Evolutionary conservation across 2,888 invertebrate species (phyloP).

Genomic region (Lepas anatifera): DNA sequence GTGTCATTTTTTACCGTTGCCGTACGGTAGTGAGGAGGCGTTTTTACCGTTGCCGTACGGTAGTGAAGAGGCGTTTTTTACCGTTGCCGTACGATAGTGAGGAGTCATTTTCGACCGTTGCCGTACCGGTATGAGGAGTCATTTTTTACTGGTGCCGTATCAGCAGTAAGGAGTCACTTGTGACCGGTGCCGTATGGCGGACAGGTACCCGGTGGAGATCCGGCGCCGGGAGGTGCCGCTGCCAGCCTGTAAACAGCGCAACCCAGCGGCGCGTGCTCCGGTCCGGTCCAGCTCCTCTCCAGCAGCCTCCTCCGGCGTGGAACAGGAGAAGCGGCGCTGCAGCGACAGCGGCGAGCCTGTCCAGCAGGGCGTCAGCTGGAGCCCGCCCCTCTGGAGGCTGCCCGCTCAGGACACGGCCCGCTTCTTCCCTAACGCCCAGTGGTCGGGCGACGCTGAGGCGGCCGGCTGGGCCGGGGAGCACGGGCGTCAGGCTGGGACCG

Average conservation of each 20-base stretch:
- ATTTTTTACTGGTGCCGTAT: too few species aligned
- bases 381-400: conserved; percentile 57
- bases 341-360: background rate
- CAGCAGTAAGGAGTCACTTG: too few species aligned
- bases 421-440: conserved; percentile 10
- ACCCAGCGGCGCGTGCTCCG: background rate
- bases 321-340: background rate
- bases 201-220: background rate
- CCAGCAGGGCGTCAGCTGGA: conserved; percentile 58
- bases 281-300: background rate
- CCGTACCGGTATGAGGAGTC: too few species aligned
- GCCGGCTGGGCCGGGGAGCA: background rate
- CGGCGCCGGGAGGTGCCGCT: background rate
- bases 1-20: too few species aligned
- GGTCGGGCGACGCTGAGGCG: background rate
- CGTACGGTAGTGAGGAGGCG: too few species aligned
- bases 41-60: too few species aligned
- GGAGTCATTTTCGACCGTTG: too few species aligned
- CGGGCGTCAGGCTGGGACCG: background rate
- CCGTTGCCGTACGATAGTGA: too few species aligned
- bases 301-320: background rate
- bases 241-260: background rate
- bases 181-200: too few species aligned
- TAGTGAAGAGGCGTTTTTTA: too few species aligned
- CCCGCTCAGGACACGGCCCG: background rate